These are phyloP conservation scores for Guaruba guarouba DNA, from an alignment of 2,113 vertebrate species.

Conservation along the genomic window DNA sequence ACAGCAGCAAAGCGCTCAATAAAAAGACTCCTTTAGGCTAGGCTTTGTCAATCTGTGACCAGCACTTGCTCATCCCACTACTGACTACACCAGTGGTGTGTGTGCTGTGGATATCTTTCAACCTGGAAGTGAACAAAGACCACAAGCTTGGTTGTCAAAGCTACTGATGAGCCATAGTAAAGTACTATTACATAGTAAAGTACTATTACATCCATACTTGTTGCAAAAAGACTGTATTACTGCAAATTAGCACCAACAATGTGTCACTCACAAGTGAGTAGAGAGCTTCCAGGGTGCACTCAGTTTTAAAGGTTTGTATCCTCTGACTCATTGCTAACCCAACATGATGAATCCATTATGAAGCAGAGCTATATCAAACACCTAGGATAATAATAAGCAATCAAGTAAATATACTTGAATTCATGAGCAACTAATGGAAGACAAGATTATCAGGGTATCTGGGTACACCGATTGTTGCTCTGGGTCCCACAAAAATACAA, in stretches of 20 bases:
- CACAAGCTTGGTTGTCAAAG: neutral
- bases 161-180: neutral
- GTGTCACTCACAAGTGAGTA: neutral
- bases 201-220: fast-evolving
- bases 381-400: neutral
- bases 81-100: neutral
- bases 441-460: neutral
- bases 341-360: neutral
- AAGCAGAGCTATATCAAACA: neutral
- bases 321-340: neutral
- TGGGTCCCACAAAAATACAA: neutral
- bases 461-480: neutral
- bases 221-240: neutral
- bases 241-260: neutral
- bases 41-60: neutral
- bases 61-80: neutral
- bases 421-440: neutral
- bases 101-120: neutral
- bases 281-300: neutral
- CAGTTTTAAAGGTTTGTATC: neutral
- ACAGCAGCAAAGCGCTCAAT: neutral
- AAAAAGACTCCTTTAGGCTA: neutral
- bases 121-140: neutral
- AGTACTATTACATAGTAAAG: neutral
- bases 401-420: neutral